Evolutionary conservation across 2,113 vertebrate species (phyloP).

Genomic region (Aptenodytes patagonicus): DNA sequence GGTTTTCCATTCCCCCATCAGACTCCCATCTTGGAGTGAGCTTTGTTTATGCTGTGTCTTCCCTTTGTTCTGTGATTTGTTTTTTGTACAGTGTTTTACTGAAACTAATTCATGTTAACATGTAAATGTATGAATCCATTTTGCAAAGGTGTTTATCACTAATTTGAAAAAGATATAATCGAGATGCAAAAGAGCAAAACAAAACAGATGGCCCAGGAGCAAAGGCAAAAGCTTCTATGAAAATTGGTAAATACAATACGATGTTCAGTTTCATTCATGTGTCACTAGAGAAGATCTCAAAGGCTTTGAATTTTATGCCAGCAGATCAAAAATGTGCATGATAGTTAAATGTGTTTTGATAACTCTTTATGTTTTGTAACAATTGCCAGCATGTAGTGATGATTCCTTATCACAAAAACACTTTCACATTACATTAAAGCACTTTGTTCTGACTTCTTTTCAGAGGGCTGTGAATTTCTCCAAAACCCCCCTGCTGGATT

Average conservation of each 20-base stretch:
- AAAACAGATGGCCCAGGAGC: constrained; percentile 26
- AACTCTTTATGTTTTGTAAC: constrained; percentile 34
- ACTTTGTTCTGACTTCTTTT: constrained; percentile 58
- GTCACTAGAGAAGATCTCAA: constrained; percentile 20
- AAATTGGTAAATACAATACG: constrained; percentile 7
- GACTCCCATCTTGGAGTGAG: not conserved
- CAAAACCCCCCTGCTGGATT: constrained; percentile 87
- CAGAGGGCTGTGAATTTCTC: constrained; percentile 84
- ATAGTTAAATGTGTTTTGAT: constrained; percentile 47
- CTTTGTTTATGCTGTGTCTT: not conserved
- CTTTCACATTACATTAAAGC: constrained; percentile 50
- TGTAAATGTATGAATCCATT: not conserved
- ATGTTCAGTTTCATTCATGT: constrained; percentile 39
- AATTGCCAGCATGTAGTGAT: not conserved
- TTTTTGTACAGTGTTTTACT: not conserved
- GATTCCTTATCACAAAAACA: not conserved
- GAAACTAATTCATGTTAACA: not conserved
- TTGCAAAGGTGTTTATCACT: not conserved
- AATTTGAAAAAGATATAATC: not conserved
- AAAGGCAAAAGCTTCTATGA: constrained; percentile 17
- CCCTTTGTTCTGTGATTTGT: not conserved
- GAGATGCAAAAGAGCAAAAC: not conserved
- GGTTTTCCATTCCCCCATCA: not conserved
- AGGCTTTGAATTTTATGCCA: constrained; percentile 56
- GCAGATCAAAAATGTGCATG: not conserved